A percentile compares a stretch with the other conserved stretches of the same genome.
These are phyloP conservation scores for Steinernema hermaphroditum DNA, from an alignment of 2,888 invertebrate genomes.

Conservation along the genomic window DNA sequence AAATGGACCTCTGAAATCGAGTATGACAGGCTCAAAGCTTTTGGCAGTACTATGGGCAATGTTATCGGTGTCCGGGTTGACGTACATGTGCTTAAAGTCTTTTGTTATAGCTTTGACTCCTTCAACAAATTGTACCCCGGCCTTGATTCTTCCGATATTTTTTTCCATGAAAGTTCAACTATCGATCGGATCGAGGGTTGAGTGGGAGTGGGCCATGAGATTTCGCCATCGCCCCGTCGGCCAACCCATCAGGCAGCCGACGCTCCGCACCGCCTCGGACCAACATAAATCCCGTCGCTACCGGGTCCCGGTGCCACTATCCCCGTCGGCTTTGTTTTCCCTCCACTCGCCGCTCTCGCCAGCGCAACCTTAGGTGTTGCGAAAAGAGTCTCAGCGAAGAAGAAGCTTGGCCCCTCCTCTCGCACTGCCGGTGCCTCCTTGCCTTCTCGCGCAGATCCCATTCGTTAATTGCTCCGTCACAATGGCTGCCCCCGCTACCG, in stretches of 20 bases:
- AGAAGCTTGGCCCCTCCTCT: neutral
- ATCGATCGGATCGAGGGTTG: conserved; percentile 1
- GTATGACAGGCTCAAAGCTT: no score
- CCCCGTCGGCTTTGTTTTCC: conserved; percentile 4
- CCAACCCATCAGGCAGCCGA: neutral
- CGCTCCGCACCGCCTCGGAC: neutral
- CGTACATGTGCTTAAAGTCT: no score
- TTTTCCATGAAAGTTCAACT: neutral
- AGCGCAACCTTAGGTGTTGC: conserved; percentile 6
- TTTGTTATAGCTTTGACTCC: no score
- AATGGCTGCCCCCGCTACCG: neutral
- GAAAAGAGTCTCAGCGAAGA: neutral
- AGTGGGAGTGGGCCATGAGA: conserved; percentile 3
- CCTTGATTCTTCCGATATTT: neutral
- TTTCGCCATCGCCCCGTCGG: neutral
- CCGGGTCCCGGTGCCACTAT: conserved; percentile 3
- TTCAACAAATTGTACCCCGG: no score
- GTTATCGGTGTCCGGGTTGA: no score
- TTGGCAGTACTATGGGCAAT: no score
- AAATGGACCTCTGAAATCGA: no score
- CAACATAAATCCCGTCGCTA: conserved; percentile 16
- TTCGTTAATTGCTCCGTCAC: conserved; percentile 21
- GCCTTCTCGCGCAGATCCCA: neutral
- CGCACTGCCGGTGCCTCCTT: conserved; percentile 9
- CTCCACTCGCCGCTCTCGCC: neutral